Evolutionary conservation across 2,888 invertebrate species (phyloP).

Genomic region (Ennomos quercinarius): DNA sequence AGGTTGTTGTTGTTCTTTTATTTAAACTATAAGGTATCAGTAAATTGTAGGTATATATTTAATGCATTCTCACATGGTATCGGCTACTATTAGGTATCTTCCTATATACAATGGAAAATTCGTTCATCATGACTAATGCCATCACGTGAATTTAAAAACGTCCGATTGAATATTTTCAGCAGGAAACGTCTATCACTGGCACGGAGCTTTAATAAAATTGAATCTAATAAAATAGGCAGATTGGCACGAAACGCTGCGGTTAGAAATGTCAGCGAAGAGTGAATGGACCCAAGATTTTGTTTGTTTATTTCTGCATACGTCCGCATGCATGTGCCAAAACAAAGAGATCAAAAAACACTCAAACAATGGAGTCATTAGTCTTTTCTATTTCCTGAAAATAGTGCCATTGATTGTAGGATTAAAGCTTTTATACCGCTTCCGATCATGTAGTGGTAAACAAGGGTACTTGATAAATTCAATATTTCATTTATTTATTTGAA

Average conservation of each 20-base stretch:
- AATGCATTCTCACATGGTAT: too few relatives aligned
- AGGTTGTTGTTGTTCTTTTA: too few relatives aligned
- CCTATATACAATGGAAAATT: constrained; percentile 13
- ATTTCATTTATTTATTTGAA: constrained; percentile 16
- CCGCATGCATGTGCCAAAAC: constrained; percentile 78
- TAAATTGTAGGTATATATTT: too few relatives aligned
- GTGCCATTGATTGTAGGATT: constrained; percentile 25
- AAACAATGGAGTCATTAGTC: constrained; percentile 66
- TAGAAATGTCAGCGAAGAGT: constrained; percentile 80
- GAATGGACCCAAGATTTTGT: constrained; percentile 80
- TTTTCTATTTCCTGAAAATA: constrained; percentile 55
- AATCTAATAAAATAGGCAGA: constrained; percentile 63
- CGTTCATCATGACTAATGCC: constrained; percentile 35
- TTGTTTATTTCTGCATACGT: constrained; percentile 76
- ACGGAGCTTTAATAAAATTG: constrained; percentile 51
- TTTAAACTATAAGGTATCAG: too few relatives aligned
- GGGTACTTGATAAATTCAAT: constrained; percentile 17
- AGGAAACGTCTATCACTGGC: constrained; percentile 50
- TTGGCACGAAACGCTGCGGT: constrained; percentile 69
- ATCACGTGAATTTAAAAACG: constrained; percentile 37
- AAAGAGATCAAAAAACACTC: constrained; percentile 64
- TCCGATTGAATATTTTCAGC: constrained; percentile 30
- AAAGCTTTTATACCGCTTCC: constrained; percentile 22
- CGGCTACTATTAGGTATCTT: too few relatives aligned
- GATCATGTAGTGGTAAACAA: constrained; percentile 27